Percentiles rank a stretch among this genome's conserved stretches.
Conservation (phyloP, 2,888 invertebrate species). For the Tiliacea aurago region DNA sequence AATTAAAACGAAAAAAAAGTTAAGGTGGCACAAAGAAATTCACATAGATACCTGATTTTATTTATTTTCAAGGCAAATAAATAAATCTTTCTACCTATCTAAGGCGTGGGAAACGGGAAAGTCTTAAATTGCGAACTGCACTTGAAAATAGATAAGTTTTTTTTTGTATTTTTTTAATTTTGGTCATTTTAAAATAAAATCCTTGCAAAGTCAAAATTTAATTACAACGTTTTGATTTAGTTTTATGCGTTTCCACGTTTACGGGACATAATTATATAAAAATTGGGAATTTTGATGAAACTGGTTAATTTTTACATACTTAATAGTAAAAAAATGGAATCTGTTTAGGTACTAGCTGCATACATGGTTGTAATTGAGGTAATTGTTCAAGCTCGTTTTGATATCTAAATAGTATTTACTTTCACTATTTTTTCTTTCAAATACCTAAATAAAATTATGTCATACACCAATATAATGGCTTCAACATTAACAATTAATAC, state of each 20-base stretch:
- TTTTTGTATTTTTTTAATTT: not conserved
- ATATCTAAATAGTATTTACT: constrained; percentile 13
- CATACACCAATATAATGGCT: not conserved
- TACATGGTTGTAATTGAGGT: constrained; percentile 14
- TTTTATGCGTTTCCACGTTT: not conserved
- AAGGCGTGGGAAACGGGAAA: constrained; percentile 10
- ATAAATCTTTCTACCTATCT: too few relatives aligned
- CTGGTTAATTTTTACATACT: constrained; percentile 4
- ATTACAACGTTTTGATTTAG: too few relatives aligned
- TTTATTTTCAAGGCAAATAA: not conserved
- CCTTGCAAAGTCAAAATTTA: not conserved
- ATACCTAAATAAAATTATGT: constrained; percentile 12
- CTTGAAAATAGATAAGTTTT: not conserved
- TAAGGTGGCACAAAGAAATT: too few relatives aligned
- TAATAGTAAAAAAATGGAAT: not conserved
- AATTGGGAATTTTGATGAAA: not conserved
- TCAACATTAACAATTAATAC: not conserved
- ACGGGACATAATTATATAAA: not conserved
- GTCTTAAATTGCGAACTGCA: not conserved
- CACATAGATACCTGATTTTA: too few relatives aligned
- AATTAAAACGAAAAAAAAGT: too few relatives aligned
- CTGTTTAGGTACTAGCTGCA: too few relatives aligned
- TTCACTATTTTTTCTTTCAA: constrained; percentile 6
- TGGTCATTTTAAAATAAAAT: not conserved
- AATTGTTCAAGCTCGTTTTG: constrained; percentile 37